Evolutionary conservation across 1,140 invertebrate genomes (phyloP).

Genomic region (Penaeus japonicus): DNA sequence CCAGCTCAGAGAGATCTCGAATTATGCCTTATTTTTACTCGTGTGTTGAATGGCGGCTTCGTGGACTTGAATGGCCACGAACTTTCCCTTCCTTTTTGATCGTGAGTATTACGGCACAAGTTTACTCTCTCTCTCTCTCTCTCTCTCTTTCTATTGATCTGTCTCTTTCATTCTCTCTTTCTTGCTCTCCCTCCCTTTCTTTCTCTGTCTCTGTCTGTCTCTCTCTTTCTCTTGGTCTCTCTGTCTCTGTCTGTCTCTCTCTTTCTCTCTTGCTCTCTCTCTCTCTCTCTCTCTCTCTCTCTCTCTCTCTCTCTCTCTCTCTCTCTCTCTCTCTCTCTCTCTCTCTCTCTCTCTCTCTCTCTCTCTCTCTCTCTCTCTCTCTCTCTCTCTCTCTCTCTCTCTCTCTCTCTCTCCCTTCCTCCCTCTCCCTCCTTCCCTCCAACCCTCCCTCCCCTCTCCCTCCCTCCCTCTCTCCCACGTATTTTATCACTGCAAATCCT

Average conservation of each 20-base stretch:
- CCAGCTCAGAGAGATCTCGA: no score
- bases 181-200: background rate
- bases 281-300: background rate
- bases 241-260: no score
- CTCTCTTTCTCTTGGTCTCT: no score
- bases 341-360: slow-evolving; percentile 1
- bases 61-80: no score
- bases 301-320: no score
- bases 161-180: background rate
- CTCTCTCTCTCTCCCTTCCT: background rate
- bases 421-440: background rate
- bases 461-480: no score
- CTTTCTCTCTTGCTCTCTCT: background rate
- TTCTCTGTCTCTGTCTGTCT: background rate
- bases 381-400: background rate
- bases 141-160: background rate
- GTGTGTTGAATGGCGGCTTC: no score
- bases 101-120: no score
- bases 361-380: slow-evolving; percentile 4
- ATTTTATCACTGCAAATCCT: no score
- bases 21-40: no score
- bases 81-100: no score
- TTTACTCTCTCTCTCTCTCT: background rate
- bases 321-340: background rate
- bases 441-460: background rate